Base-by-base conservation (phyloP, 2,888 invertebrate genomes). In the Chrysina gloriosa region DNA sequence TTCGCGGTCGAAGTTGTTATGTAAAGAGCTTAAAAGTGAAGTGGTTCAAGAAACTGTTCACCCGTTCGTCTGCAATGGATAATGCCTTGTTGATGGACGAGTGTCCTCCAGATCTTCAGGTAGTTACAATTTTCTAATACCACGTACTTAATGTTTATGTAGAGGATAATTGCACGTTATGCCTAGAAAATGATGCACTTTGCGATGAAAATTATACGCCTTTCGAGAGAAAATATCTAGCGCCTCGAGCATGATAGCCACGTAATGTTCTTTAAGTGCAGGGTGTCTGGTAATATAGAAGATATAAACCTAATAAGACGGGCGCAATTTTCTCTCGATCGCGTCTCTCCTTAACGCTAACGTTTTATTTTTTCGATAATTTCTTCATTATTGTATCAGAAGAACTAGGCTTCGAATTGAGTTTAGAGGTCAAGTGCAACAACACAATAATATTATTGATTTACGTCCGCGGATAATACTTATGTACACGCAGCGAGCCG, bases 101-200 rank as follows among this genome's bases (percentile, higher is more conserved):
- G 68, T 78, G 78, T 75, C 80, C 80, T 47, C 80, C 80, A 67
- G 80, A 81, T 74, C 73, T 81, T 29, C 74, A 78, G 80, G 81
- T 81, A 76, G 45, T 47, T 56, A 7, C 19, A 42, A n/a, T 42
- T 19, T 42, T 42, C 42, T 45, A 45, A 45, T 45, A 45, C 45
- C 3, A 16, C 6, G 4, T 25, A 29, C 2, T 27, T 50, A 14
- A 16, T 27, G 16, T 50, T 11, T 50, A 45, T 45, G n/a, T 45
- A 45, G 19, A 21, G n/a, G 45, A 45, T 45, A 45, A 45, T 45
- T 45, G n/a, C 21, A 45, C 21, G n/a, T n/a, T 31, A 3, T 31
- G n/a, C 9, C n/a, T 9, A n/a, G 31, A 39, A 39, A 39, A 39
- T 39, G 11, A 42, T 39, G 5, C 14, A 14, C 14, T 42, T 14